Evolutionary conservation across 2,113 vertebrate species (phyloP), one percentile per base, ranked within the genome.

Genomic region (Syrrhaptes paradoxus): DNA sequence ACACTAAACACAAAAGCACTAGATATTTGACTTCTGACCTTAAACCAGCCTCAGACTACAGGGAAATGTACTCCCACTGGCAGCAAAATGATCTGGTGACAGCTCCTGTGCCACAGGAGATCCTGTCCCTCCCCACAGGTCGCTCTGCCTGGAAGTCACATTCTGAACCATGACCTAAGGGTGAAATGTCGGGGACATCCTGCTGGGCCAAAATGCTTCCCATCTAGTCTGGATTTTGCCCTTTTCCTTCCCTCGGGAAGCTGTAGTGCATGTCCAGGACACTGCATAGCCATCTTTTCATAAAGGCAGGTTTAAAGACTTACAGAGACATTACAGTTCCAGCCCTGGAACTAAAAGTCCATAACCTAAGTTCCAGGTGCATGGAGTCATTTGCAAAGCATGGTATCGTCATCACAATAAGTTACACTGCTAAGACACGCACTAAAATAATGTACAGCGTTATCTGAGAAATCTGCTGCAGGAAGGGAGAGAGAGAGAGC

Each of bases 11-110:
- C 94, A 85, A 95, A 96, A 95, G 92, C 95, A 94, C 88, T 95
- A 96, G 85, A 95, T 96, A 96, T 96, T 95, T 97, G 96, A 97
- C 96, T 97, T 67, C 46, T 95, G 96, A 97, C 97, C 97, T 97
- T 91, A 85, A 94, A 94, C 26, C 2, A 18, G 90, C 82, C 94
- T 82, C 91, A 81, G 57, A 96, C 96, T 92, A 91, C 61, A 89
- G 93, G 96, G 94, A 97, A 97, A 90, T 73, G 51, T 86, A 94
- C 95, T 96, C 96, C 93, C 91, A 96, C 92, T 89, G 90, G 93
- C 93, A 94, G 94, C 88, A 86, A 90, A 97, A 97, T 92, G 95
- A 97, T 95, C 97, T 97, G 96, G 97, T 98, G 98, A 98, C 98
- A 98, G 96, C 70, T 95, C 55, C 90, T 72, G 71, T 91, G 78